Conservation (phyloP, 2,888 invertebrate genomes). For the Drosophila phalerata region DNA sequence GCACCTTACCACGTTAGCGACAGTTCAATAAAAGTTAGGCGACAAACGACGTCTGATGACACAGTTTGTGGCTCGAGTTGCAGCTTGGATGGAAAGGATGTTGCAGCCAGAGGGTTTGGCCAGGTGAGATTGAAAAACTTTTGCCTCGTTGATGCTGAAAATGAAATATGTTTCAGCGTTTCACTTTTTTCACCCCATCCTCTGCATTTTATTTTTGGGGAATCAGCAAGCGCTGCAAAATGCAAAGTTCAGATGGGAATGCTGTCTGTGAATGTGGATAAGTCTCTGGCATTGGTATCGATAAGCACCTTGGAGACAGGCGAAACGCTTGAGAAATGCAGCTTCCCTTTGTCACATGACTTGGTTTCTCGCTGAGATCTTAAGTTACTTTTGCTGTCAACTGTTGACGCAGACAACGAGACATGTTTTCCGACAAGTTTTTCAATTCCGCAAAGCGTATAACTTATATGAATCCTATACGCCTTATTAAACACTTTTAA, state of each 20-base stretch:
- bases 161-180: conserved; percentile 73
- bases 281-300: conserved; percentile 41
- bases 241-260: conserved; percentile 31
- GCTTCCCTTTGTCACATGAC: conserved; percentile 30
- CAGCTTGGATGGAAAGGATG: conserved; percentile 23
- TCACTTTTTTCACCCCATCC: conserved; percentile 25
- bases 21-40: conserved; percentile 81
- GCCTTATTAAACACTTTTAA: conserved; percentile 3
- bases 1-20: conserved; percentile 41
- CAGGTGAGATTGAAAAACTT: conserved; percentile 75
- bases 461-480: conserved; percentile 2
- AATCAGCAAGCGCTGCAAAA: conserved; percentile 29
- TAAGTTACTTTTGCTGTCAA: conserved; percentile 64
- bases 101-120: conserved; percentile 5
- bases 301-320: conserved; percentile 63
- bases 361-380: conserved; percentile 39
- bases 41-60: conserved; percentile 67
- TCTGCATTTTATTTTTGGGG: conserved; percentile 9
- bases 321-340: conserved; percentile 46
- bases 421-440: conserved; percentile 8
- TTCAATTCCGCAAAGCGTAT: conserved; percentile 3
- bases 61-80: conserved; percentile 58
- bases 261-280: conserved; percentile 6
- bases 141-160: conserved; percentile 72
- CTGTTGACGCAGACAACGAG: conserved; percentile 35